Evolutionary conservation across 2,797 vertebrate genomes (phyloP).

Genomic region (Hirundo rustica): DNA sequence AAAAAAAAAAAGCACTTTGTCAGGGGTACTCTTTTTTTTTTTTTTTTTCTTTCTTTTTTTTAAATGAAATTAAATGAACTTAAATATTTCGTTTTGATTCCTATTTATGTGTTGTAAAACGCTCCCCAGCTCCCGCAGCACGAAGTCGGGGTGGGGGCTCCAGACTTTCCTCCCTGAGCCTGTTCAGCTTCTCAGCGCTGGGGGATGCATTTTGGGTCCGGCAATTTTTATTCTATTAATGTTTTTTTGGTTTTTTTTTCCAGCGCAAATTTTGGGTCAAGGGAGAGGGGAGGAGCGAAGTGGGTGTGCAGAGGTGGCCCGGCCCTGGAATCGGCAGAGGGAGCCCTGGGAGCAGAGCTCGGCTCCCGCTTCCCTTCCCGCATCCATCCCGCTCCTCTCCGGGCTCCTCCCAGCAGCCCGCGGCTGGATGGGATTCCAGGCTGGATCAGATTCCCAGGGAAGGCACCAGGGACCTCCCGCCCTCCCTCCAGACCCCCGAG

Average conservation of each 20-base stretch:
- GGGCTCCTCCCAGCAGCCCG: background rate
- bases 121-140: accelerated
- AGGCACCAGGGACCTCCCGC: background rate
- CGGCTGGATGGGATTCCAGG: background rate
- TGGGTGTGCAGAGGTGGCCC: accelerated
- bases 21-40: background rate
- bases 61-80: background rate
- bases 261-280: background rate
- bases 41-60: no score
- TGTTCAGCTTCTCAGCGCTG: background rate
- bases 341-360: background rate
- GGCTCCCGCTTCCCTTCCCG: background rate
- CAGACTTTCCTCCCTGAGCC: background rate
- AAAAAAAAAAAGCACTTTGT: background rate
- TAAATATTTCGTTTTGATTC: constrained; percentile 41
- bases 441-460: accelerated
- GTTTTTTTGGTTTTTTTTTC: no score
- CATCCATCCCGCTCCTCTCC: accelerated
- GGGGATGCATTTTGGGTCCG: background rate
- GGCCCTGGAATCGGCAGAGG: background rate
- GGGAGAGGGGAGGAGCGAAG: background rate
- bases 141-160: background rate
- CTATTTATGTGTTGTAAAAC: accelerated
- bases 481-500: background rate
- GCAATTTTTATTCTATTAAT: background rate